phyloP scores from a whole-genome alignment of 2,888 invertebrate species.

The Mactromeris polynyma region DNA sequence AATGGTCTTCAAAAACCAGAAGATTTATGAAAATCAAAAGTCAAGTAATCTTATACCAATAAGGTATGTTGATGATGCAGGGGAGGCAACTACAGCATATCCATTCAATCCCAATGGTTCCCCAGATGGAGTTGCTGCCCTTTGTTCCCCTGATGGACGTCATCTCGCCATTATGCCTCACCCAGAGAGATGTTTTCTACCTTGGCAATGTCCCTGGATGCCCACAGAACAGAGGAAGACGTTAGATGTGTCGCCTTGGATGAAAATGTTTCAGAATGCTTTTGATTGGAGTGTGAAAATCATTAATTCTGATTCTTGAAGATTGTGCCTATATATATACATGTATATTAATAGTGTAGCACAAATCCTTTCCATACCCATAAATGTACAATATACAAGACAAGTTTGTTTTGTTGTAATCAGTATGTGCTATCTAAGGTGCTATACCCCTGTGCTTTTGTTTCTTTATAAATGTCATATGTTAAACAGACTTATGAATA shows the following conservation, averaged over 20 bases:
- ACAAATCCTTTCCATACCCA: too few species aligned
- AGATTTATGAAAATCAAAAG: slow-evolving; percentile 82
- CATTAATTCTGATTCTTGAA: slow-evolving; percentile 26
- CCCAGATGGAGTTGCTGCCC: slow-evolving; percentile 94
- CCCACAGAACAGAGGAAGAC: slow-evolving; percentile 75
- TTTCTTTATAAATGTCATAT: too few species aligned
- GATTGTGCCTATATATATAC: neutral
- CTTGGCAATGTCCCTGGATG: slow-evolving; percentile 93
- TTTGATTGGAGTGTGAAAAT: slow-evolving; percentile 86
- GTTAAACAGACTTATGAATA: too few species aligned
- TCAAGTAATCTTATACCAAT: slow-evolving; percentile 91
- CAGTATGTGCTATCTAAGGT: too few species aligned
- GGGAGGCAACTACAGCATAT: slow-evolving; percentile 90
- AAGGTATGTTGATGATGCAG: slow-evolving; percentile 94
- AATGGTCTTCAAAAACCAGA: slow-evolving; percentile 88
- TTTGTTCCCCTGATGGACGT: slow-evolving; percentile 96
- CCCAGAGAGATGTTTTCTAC: slow-evolving; percentile 96
- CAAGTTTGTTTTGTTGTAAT: too few species aligned
- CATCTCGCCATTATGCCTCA: slow-evolving; percentile 99
- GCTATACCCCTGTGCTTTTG: too few species aligned
- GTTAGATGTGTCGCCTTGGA: slow-evolving; percentile 93
- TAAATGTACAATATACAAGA: too few species aligned
- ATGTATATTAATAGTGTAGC: neutral
- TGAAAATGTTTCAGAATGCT: slow-evolving; percentile 96
- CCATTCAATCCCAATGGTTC: slow-evolving; percentile 94